These are phyloP conservation scores for Cebus imitator DNA, from an alignment of 2,113 vertebrate genomes.

Conservation along the genomic window DNA sequence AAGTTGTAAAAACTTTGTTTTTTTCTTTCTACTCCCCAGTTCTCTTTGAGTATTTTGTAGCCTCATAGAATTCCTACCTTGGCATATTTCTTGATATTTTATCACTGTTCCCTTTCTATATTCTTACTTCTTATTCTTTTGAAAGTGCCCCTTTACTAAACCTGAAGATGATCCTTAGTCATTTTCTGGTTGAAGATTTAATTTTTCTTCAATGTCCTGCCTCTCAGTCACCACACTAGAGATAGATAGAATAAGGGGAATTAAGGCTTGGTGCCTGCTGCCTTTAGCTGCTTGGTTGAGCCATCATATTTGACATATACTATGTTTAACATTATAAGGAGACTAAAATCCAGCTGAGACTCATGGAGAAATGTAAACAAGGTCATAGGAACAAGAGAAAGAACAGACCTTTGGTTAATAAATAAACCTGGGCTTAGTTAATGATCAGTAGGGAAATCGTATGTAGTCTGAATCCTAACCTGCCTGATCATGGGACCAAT, in stretches of 20 bases:
- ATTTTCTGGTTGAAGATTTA: constrained; percentile 36
- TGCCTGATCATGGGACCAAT: constrained; percentile 74
- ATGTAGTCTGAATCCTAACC: constrained; percentile 67
- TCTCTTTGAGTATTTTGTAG: constrained; percentile 46
- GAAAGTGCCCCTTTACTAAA: constrained; percentile 29
- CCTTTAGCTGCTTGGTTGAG: constrained; percentile 48
- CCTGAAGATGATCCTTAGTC: constrained; percentile 1
- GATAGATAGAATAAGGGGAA: not conserved
- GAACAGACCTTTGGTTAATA: constrained; percentile 74
- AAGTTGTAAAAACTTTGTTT: constrained; percentile 38
- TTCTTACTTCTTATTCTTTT: not conserved
- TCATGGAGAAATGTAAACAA: constrained; percentile 68
- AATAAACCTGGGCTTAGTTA: constrained; percentile 71
- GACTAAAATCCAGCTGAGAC: constrained; percentile 67
- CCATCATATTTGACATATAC: constrained; percentile 54
- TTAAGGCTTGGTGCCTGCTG: constrained; percentile 32
- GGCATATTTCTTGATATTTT: constrained; percentile 40
- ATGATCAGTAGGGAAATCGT: constrained; percentile 73
- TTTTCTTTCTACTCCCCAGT: constrained; percentile 19
- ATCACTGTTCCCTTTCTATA: not conserved
- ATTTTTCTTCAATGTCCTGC: constrained; percentile 26
- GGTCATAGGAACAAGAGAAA: constrained; percentile 69
- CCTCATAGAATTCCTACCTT: constrained; percentile 17
- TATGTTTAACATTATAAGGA: constrained; percentile 51
- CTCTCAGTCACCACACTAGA: not conserved